Percentiles rank a stretch among this genome's conserved stretches.
Evolutionary conservation across 2,888 invertebrate species (phyloP).

Genomic region (Drosophila rubida): DNA sequence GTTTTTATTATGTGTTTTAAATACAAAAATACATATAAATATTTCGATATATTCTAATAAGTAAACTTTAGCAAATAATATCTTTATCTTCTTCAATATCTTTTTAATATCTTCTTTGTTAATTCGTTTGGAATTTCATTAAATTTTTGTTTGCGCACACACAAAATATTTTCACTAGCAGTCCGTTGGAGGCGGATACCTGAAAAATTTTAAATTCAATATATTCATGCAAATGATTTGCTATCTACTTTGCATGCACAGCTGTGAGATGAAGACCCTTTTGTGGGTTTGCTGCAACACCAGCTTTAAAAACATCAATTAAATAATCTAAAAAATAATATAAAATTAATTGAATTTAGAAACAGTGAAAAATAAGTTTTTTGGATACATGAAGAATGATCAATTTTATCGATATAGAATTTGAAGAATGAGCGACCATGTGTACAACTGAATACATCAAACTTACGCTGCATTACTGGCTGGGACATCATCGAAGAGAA

Average conservation of each 20-base stretch:
- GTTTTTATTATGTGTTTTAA: conserved; percentile 27
- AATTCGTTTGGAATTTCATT: conserved; percentile 6
- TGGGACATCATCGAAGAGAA: conserved; percentile 83
- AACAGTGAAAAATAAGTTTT: background rate
- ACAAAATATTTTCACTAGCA: conserved; percentile 70
- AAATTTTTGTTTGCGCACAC: background rate
- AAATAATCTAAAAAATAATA: conserved; percentile 66
- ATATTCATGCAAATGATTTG: conserved; percentile 13
- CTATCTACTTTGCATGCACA: conserved; percentile 48
- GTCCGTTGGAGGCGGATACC: conserved; percentile 83
- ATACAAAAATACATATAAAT: conserved; percentile 66
- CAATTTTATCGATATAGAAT: background rate
- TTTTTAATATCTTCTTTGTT: conserved; percentile 54
- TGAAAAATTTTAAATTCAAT: conserved; percentile 63
- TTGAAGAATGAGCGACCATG: background rate
- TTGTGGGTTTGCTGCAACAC: conserved; percentile 18
- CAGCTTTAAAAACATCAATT: conserved; percentile 55
- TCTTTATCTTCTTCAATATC: too few species aligned
- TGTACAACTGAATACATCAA: too few species aligned
- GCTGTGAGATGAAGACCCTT: conserved; percentile 30
- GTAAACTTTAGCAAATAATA: conserved; percentile 48
- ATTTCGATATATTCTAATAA: conserved; percentile 44
- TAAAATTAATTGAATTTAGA: conserved; percentile 28
- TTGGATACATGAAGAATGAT: conserved; percentile 42
- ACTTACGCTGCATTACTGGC: conserved; percentile 84